A percentile compares a stretch with the other conserved stretches of the same genome.
These are phyloP conservation scores for Ischnura elegans DNA, from an alignment of 2,888 invertebrate species.

Conservation along the genomic window DNA sequence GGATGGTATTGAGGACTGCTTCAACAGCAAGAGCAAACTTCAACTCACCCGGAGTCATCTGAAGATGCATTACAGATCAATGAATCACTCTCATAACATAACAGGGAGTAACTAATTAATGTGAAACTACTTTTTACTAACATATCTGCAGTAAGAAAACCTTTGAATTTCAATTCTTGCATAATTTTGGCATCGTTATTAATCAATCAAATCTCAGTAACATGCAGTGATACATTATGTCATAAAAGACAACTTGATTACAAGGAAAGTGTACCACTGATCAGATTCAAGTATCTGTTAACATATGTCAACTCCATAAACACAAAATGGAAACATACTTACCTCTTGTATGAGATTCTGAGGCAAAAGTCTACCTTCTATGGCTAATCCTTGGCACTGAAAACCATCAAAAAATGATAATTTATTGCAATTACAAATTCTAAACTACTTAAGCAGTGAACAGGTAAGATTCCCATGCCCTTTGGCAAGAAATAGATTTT, in stretches of 20 bases:
- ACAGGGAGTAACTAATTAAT: neutral
- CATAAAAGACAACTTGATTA: neutral
- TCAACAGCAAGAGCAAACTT: slow-evolving; percentile 99
- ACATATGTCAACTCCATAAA: neutral
- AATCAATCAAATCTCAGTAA: neutral
- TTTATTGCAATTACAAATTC: neutral
- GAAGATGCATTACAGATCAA: slow-evolving; percentile 69
- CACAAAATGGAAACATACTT: slow-evolving; percentile 71
- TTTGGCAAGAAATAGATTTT: neutral
- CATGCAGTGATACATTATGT: neutral
- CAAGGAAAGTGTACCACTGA: neutral
- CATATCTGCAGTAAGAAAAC: neutral
- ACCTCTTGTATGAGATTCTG: slow-evolving; percentile 96
- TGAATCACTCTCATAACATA: neutral
- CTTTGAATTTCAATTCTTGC: neutral
- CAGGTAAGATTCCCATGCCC: neutral
- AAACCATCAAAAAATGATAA: slow-evolving; percentile 73
- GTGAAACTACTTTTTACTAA: neutral
- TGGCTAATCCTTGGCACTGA: slow-evolving; percentile 94
- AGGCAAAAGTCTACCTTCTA: slow-evolving; percentile 93
- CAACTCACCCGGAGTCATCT: slow-evolving; percentile 98
- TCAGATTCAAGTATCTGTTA: neutral
- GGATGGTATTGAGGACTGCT: slow-evolving; percentile 96
- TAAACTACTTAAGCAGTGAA: neutral
- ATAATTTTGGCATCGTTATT: neutral